Evolutionary conservation across 2,113 vertebrate genomes (phyloP), one percentile per base, ranked within the genome.

Genomic region (Dascyllus trimaculatus): DNA sequence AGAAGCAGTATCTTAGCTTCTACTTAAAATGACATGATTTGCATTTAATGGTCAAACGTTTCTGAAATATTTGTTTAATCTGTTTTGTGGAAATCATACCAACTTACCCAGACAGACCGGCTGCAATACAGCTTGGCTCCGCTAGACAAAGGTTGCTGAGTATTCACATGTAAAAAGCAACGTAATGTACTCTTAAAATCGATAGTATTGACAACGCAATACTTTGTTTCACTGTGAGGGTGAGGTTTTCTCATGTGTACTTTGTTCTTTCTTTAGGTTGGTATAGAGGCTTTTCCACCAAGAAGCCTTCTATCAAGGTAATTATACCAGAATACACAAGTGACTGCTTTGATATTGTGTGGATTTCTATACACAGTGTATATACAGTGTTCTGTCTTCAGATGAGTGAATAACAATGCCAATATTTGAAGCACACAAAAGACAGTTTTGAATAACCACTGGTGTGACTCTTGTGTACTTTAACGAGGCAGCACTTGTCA

Each of bases 241-340:
- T 35, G 2, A 40, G n/a, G 11, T 72, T 69, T 57, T 43, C 35
- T 80, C 1, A 71, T 75, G 24, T 80, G 25, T 4, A 22, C 54
- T 84, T 66, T 69, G 22, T 9, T 73, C 18, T 86, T 81, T 58
- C 61, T 71, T 65, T 45, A 95, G 94, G 94, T 51, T 95, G 94
- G 94, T 95, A 95, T 90, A 86, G 94, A 91, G 94, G 94, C 62
- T 95, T 94, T 89, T 93, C 94, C 67, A 93, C 89, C 83, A 95
- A 94, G 90, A 94, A 93, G 85, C 94, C 94, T 66, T 93, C 93
- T 32, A 84, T 95, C 19, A 95, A 95, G 93, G 94, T 95, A 91
- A 90, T 74, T 85, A 73, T 43, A 73, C 11, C 46, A 53, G 1
- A 32, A 63, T 25, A n/a, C 58, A 54, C 71, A 71, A 2, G 59